phyloP scores from a whole-genome alignment of 2,797 vertebrate species.

The Cossypha dichroa region DNA sequence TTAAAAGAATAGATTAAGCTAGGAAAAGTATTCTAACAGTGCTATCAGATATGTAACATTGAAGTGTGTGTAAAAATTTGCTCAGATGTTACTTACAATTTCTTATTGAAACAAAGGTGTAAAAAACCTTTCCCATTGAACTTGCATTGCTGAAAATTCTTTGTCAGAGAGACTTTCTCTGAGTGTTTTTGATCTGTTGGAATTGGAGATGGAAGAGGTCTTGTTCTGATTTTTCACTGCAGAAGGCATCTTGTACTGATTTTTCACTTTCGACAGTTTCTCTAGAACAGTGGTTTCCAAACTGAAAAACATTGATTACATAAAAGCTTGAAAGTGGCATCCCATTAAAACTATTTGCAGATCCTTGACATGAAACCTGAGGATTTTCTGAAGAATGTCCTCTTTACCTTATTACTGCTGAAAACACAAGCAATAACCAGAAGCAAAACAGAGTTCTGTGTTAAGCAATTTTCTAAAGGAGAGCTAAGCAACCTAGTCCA shows the following conservation, averaged over 20 bases:
- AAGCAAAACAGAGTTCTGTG: background rate
- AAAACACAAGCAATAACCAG: background rate
- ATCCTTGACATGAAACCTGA: background rate
- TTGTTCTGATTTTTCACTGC: background rate
- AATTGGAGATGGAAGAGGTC: background rate
- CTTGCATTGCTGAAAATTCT: background rate
- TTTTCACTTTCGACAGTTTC: background rate
- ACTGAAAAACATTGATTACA: background rate
- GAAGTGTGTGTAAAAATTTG: background rate
- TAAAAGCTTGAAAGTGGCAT: background rate
- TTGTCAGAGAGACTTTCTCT: accelerated
- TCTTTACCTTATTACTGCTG: background rate
- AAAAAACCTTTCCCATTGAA: background rate
- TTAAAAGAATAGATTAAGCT: background rate
- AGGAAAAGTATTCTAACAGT: background rate
- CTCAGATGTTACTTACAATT: background rate
- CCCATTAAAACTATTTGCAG: background rate
- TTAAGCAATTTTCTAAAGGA: background rate
- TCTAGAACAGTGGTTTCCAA: background rate
- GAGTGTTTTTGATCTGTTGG: background rate
- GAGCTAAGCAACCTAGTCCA: background rate
- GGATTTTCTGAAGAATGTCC: background rate
- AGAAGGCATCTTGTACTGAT: background rate
- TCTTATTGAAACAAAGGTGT: background rate
- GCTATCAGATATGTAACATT: accelerated